Base-by-base conservation (phyloP, 2,888 invertebrate species). In the Agonopterix arenella region DNA sequence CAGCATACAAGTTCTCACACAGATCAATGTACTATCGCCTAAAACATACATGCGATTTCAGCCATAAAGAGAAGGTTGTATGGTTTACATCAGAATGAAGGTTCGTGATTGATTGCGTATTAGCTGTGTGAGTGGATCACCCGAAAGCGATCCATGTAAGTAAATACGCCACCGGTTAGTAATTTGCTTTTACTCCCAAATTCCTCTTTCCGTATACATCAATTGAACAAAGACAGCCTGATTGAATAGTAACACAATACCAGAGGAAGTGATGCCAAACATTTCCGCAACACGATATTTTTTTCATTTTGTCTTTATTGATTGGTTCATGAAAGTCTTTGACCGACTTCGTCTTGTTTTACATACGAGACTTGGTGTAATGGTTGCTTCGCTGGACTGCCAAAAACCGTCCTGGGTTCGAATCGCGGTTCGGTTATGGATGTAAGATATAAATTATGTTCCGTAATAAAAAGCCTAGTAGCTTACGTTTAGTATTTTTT, bases 171-270 rank as follows among this genome's bases (percentile, higher is more conserved):
- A 56, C 58, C 59, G 56, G 58, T 59, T 53, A 62, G 68, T 71
- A 70, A 78, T 79, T 82, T 76, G 70, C 48, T 76, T 76, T 70
- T 69, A 66, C 64, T 66, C 59, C 64, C 60, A 52, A 60, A 68
- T 66, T 48, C 38, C 59, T 65, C 58, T 58, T 62, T 64, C 62
- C 57, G 57, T 68, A 65, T 57, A 57, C 68, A 66, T 71, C 71
- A 64, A 68, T 70, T 66, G 69, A 73, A 74, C 73, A 73, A 71
- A 70, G 71, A 73, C 61, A 56, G 66, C 60, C 67, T 79, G 81
- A 82, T 82, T 80, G 80, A 72, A 77, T 73, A 67, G 82, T 76
- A 81, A 83, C 66, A 72, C 68, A 73, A 83, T 79, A 69, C 68
- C 56, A 50, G 53, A 64, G 66, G 70, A 66, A 71, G 64, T 62